A percentile compares a stretch with the other conserved stretches of the same genome.
phyloP scores from a whole-genome alignment of 2,797 vertebrate genomes.

The Onychomys torridus region DNA sequence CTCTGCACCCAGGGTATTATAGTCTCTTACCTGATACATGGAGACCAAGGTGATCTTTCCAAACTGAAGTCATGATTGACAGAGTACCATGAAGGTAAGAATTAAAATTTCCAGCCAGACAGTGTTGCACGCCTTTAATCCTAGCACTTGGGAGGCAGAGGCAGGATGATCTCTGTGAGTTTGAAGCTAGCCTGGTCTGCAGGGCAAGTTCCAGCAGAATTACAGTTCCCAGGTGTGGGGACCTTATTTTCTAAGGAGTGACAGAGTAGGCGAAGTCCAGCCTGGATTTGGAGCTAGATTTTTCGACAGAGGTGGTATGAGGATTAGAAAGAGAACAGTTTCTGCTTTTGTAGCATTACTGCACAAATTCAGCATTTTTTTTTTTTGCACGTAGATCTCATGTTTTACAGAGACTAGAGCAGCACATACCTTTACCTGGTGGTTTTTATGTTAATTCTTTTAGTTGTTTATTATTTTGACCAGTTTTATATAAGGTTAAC shows the following conservation, averaged over 20 bases:
- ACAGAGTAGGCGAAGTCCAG: not conserved
- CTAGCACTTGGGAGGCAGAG: not conserved
- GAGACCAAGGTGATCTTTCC: not conserved
- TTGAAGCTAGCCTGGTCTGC: not conserved
- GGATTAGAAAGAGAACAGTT: conserved; percentile 54
- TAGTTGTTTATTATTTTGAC: conserved; percentile 58
- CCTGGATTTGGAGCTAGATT: conserved; percentile 55
- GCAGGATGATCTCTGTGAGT: not conserved
- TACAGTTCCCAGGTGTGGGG: not conserved
- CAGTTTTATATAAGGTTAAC: conserved; percentile 37
- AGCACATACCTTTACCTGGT: not conserved
- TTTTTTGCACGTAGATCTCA: not conserved
- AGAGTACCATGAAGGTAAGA: conserved; percentile 7
- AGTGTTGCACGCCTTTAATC: not conserved
- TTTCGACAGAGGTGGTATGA: conserved; percentile 18
- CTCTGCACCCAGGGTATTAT: not conserved
- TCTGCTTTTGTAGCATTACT: conserved; percentile 40
- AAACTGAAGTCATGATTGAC: conserved; percentile 4
- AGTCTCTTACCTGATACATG: not conserved
- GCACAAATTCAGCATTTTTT: conserved; percentile 8
- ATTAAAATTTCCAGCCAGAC: not conserved
- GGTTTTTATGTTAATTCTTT: conserved; percentile 62
- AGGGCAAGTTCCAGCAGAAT: not conserved
- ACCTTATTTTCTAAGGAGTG: conserved; percentile 29
- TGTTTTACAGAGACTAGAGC: conserved; percentile 40